Conservation (phyloP, 2,888 invertebrate genomes). For the Tinea semifulvella region DNA sequence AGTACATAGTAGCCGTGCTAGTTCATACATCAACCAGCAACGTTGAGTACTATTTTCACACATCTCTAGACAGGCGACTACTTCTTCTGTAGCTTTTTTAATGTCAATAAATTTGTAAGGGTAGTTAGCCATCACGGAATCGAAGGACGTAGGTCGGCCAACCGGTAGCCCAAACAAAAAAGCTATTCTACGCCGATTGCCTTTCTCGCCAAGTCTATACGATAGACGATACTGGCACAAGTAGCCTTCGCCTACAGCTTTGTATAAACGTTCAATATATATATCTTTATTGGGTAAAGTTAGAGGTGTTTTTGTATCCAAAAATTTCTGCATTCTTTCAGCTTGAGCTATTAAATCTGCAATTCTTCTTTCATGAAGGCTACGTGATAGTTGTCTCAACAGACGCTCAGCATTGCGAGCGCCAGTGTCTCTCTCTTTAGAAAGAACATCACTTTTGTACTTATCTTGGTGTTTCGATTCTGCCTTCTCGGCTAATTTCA, state of each 20-base stretch:
- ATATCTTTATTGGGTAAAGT: conserved; percentile 50
- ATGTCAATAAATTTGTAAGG: conserved; percentile 53
- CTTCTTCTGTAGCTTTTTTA: conserved; percentile 44
- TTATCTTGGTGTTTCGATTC: conserved; percentile 48
- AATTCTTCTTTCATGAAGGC: conserved; percentile 38
- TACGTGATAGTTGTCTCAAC: conserved; percentile 41
- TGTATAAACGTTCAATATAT: conserved; percentile 49
- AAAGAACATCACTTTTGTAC: conserved; percentile 40
- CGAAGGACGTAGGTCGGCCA: conserved; percentile 49
- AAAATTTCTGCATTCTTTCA: conserved; percentile 54
- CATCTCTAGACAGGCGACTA: conserved; percentile 42
- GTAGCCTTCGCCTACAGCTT: conserved; percentile 53
- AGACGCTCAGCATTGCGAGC: conserved; percentile 43
- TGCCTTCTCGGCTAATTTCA: conserved; percentile 50
- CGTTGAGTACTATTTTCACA: conserved; percentile 56
- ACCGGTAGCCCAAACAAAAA: conserved; percentile 54
- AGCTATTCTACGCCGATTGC: conserved; percentile 52
- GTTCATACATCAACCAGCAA: conserved; percentile 57
- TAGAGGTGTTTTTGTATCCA: conserved; percentile 46
- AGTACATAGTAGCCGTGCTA: conserved; percentile 43
- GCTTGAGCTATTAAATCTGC: conserved; percentile 51
- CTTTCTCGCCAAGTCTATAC: conserved; percentile 50
- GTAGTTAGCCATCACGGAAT: conserved; percentile 57
- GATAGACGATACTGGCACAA: conserved; percentile 48
- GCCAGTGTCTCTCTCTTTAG: conserved; percentile 46